phyloP scores from a whole-genome alignment of 1,140 invertebrate species.

The Apocrypta bakeri region DNA sequence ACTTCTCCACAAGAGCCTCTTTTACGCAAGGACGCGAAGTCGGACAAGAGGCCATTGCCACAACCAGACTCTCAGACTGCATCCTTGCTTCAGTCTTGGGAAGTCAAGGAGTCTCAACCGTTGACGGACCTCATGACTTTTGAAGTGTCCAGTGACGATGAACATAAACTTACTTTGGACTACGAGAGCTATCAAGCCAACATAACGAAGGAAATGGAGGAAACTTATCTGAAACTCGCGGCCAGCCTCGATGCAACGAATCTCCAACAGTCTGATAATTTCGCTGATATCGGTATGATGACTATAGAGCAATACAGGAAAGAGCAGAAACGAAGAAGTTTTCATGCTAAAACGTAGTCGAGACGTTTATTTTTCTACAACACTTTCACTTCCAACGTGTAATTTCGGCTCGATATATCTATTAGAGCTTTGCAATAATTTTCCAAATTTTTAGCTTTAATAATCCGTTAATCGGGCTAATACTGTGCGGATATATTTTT shows the following conservation, averaged over 20 bases:
- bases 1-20: not conserved
- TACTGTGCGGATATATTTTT: not conserved
- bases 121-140: slow-evolving; percentile 66
- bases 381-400: not conserved
- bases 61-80: not conserved
- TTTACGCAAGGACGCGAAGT: not conserved
- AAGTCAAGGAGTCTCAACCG: not conserved
- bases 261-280: not conserved
- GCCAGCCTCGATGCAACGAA: slow-evolving; percentile 64
- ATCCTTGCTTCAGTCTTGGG: not conserved
- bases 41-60: not conserved
- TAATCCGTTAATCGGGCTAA: not conserved
- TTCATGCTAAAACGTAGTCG: slow-evolving; percentile 28
- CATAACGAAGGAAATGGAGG: slow-evolving; percentile 71
- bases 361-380: not conserved
- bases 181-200: slow-evolving; percentile 62
- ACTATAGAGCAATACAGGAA: slow-evolving; percentile 71
- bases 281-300: slow-evolving; percentile 45
- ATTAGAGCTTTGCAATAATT: not conserved
- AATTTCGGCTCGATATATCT: not conserved
- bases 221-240: slow-evolving; percentile 70
- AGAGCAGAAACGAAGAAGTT: slow-evolving; percentile 61
- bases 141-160: slow-evolving; percentile 60
- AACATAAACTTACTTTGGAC: slow-evolving; percentile 39
- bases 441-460: not conserved